Evolutionary conservation across 2,113 vertebrate genomes (phyloP), one percentile per base, ranked within the genome.

Genomic region (Syrrhaptes paradoxus): DNA sequence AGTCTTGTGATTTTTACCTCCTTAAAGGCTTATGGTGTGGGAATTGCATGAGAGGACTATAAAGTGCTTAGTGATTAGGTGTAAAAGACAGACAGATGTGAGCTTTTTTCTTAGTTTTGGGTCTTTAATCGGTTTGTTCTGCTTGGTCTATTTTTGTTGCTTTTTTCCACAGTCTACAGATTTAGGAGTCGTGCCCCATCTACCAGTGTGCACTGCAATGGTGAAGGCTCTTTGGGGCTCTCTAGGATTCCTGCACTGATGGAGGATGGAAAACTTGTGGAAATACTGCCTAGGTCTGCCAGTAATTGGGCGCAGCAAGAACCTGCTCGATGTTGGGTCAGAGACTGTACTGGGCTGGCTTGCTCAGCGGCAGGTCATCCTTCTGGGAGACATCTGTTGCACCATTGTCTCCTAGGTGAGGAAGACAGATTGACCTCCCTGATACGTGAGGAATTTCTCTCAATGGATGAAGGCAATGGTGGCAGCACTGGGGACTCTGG

Each of bases 121-220:
- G 7, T 61, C 31, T 90, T 70, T 82, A 49, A 49, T 29, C 24
- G 29, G 2, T 74, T 88, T 86, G 7, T 19, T 89, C 19, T n/a
- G 2, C 10, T 25, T 73, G 8, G 7, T 70, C 43, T 93, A 7
- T 68, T 59, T 48, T 26, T 68, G 14, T 78, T 81, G 20, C 24
- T 68, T 95, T 75, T 13, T 54, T 77, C 59, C 48, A n/a, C 80
- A 97, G 96, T 94, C 31, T 96, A 96, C 85, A 93, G 29, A 34
- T 97, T 90, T 13, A 95, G 51, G 49, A 93, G 79, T 13, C 36
- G 25, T 26, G 68, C 92, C 17, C 88, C 93, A 15, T 34, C 59
- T 65, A 5, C 10, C 34, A 38, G 59, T 1, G 4, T 0, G 0
- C 8, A 9, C 25, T 14, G 17, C 12, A 17, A 2, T 4, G 32